Evolutionary conservation across 2,797 vertebrate species (phyloP).

Genomic region (Cephalopachus bancanus): DNA sequence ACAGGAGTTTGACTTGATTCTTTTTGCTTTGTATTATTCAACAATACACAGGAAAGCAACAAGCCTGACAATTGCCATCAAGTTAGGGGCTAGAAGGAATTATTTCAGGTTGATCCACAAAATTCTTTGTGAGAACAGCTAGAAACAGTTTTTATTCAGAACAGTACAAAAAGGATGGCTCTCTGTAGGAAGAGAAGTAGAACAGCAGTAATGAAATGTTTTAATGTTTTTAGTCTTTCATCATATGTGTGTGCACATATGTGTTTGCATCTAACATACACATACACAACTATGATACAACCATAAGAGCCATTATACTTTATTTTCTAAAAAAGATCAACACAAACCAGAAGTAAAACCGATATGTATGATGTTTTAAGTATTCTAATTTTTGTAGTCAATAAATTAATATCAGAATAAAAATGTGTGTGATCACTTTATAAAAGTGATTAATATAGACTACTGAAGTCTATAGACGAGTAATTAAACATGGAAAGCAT

Average conservation of each 20-base stretch:
- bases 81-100: not conserved
- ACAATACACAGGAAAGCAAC: not conserved
- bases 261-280: not conserved
- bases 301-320: not conserved
- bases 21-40: not conserved
- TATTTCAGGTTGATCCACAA: not conserved
- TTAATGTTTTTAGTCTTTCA: not conserved
- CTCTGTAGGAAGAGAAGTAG: not conserved
- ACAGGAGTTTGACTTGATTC: not conserved
- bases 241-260: fast-evolving
- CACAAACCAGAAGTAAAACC: not conserved
- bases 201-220: not conserved
- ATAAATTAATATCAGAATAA: not conserved
- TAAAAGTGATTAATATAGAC: not conserved
- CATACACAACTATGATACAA: not conserved
- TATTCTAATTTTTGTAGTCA: not conserved
- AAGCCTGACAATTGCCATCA: not conserved
- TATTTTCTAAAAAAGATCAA: not conserved
- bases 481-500: not conserved
- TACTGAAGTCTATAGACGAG: not conserved
- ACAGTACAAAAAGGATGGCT: not conserved
- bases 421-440: not conserved
- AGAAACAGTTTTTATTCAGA: not conserved
- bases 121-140: not conserved
- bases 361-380: not conserved